Conservation (phyloP, 2,888 invertebrate genomes). For the Cartodere bifasciata region DNA sequence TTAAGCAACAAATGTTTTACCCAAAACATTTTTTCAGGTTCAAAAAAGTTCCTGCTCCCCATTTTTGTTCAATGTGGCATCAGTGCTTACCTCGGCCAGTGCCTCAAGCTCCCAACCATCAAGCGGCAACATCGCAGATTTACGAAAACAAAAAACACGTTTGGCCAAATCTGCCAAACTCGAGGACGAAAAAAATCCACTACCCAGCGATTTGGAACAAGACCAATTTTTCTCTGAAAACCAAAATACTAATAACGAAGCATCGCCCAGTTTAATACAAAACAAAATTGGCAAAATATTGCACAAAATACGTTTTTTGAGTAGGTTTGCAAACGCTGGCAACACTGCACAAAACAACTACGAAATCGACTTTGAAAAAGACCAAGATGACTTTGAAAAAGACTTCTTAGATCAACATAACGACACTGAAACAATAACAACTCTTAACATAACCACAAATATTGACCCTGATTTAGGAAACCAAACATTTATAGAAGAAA, state of each 20-base stretch:
- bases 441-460: constrained; percentile 2
- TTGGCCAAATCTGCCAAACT: constrained; percentile 5
- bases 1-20: no score
- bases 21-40: constrained; percentile 5
- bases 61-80: constrained; percentile 8
- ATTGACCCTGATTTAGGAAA: constrained; percentile 5
- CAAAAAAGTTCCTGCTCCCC: constrained; percentile 3
- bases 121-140: constrained; percentile 17
- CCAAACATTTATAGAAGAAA: neutral
- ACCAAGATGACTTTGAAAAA: constrained; percentile 13
- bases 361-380: constrained; percentile 13
- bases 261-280: constrained; percentile 16
- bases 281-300: constrained; percentile 20
- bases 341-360: constrained; percentile 3
- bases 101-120: constrained; percentile 9
- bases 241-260: constrained; percentile 15
- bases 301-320: constrained; percentile 16
- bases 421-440: constrained; percentile 5
- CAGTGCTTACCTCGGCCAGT: constrained; percentile 7
- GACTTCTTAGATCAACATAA: constrained; percentile 11
- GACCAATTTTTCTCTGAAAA: constrained; percentile 8
- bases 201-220: constrained; percentile 8
- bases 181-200: constrained; percentile 11
- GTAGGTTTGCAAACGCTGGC: constrained; percentile 9
- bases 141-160: constrained; percentile 12